Base-by-base conservation (phyloP, 1,140 invertebrate genomes). In the Artemia franciscana region DNA sequence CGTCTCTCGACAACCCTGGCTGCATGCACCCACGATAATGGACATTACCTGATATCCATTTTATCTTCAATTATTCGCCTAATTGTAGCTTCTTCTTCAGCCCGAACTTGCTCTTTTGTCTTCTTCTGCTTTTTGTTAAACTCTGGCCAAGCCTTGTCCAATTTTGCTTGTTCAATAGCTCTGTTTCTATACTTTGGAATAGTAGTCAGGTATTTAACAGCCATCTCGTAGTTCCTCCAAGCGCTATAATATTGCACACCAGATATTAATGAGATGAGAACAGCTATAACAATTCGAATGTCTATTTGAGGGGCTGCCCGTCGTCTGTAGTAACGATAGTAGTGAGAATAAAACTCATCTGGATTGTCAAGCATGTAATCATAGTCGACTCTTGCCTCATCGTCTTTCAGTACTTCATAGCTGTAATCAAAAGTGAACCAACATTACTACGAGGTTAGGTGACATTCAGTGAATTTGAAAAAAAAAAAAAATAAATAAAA, bases 281-380 rank as follows among this genome's bases (percentile, higher is more conserved):
- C 86, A 25, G 83, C 80, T 60, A 94, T 79, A 3, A 94, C 90
- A 61, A 91, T 77, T 62, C 87, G 74, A 18, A 91, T 85, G 75
- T 94, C 91, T 4, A 94, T 88, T 74, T 91, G 90, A 2, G 89
- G 89, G 9, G 86, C 82, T 70, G 88, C 80, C 59, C 85, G 77
- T 60, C 85, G 76, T 26, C 85, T 75, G 74, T 93, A 94, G 71
- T 93, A 94, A 63, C 85, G 79, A 72, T 91, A 94, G 71, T 92
- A 92, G 76, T 91, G 84, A 26, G 82, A 80, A 73, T 90, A 90
- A 68, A 88, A 85, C 66, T 88, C 83, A 70, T 90, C 85, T 59
- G 91, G 91, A 76, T 94, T 84, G 71, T 94, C 91, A 73, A 94
- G 77, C 87, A 93, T 92, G 73, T 93, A 91, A 73, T 94, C 85